These are phyloP conservation scores for Acanthurus lineatus DNA, from an alignment of 2,797 vertebrate genomes.

Conservation along the genomic window DNA sequence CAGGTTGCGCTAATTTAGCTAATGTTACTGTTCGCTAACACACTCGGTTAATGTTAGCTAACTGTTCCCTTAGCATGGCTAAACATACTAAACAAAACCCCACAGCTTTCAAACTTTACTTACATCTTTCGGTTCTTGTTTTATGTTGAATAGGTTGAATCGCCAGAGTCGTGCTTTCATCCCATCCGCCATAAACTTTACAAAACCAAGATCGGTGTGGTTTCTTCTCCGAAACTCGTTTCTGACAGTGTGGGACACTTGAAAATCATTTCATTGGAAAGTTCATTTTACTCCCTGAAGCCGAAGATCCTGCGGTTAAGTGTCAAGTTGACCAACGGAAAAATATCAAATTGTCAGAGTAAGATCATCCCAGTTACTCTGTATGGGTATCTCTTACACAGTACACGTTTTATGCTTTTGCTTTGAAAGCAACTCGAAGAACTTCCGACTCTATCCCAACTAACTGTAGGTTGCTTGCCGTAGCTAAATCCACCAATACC, in stretches of 20 bases:
- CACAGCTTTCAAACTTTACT: constrained; percentile 70
- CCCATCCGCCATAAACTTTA: constrained; percentile 80
- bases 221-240: neutral
- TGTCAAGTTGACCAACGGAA: neutral
- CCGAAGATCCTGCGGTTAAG: constrained; percentile 15
- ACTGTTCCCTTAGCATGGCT: constrained; percentile 62
- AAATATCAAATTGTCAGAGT: constrained; percentile 40
- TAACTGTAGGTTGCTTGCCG: neutral
- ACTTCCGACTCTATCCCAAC: neutral
- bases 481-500: constrained; percentile 45
- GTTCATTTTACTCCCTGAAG: constrained; percentile 58
- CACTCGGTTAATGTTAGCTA: constrained; percentile 49
- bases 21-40: constrained; percentile 20
- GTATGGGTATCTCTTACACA: accelerated
- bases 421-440: constrained; percentile 31
- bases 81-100: constrained; percentile 20
- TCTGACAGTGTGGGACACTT: constrained; percentile 39
- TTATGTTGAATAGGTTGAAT: constrained; percentile 85
- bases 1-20: constrained; percentile 25
- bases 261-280: constrained; percentile 67
- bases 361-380: neutral
- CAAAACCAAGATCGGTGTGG: constrained; percentile 12
- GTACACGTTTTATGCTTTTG: neutral
- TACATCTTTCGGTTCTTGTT: constrained; percentile 84
- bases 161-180: constrained; percentile 88